Percentiles rank a stretch among this genome's conserved stretches.
Conservation (phyloP, 2,888 invertebrate species). For the Heliconius erato region DNA sequence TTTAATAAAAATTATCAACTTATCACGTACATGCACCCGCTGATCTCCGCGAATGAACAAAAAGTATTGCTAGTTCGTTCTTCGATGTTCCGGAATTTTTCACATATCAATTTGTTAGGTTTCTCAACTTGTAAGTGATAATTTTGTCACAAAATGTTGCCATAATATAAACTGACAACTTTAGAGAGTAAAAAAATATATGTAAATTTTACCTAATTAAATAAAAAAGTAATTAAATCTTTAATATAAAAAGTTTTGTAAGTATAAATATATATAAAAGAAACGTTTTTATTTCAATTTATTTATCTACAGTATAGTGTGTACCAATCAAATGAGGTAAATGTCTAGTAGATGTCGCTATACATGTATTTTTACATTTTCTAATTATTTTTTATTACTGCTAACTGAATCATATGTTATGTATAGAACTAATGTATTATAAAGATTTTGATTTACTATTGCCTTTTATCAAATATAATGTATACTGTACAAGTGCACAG, state of each 20-base stretch:
- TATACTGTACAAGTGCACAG: neutral
- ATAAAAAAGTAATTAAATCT: neutral
- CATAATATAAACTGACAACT: neutral
- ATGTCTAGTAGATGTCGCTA: neutral
- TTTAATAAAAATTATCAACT: constrained; percentile 42
- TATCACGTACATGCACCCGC: constrained; percentile 75
- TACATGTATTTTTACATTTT: neutral
- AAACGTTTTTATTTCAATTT: neutral
- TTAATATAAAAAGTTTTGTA: neutral
- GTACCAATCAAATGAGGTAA: neutral
- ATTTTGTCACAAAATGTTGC: neutral
- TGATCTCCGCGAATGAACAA: constrained; percentile 73
- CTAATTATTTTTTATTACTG: neutral
- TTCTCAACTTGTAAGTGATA: constrained; percentile 26
- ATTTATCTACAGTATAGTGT: neutral
- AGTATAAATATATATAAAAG: too few relatives aligned
- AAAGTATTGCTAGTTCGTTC: constrained; percentile 56
- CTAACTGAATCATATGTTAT: neutral
- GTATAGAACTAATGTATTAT: neutral
- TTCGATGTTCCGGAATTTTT: constrained; percentile 22
- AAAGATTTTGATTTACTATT: neutral
- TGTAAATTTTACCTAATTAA: neutral
- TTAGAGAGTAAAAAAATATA: neutral
- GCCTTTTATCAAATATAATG: neutral
- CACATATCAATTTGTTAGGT: constrained; percentile 24